Base-by-base conservation (phyloP, 2,888 invertebrate genomes). In the Ichneumoninae sp. region DNA sequence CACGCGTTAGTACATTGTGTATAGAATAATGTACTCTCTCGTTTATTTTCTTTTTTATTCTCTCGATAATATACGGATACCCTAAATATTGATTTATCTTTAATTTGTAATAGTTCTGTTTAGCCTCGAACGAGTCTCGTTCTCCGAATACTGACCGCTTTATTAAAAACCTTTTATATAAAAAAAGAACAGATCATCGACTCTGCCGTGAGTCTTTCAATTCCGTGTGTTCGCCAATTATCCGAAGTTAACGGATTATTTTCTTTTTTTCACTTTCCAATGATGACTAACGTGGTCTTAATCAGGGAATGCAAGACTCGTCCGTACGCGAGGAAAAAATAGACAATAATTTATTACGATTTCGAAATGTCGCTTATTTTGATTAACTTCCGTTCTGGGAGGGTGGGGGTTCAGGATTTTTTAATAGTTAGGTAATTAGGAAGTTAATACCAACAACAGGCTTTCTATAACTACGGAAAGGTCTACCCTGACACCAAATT, bases 401-500 rank as follows among this genome's bases (percentile, higher is more conserved):
- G 75, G 68, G 68, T 70, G 16, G 13, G 47, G 44, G 36, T 79
- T 62, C 62, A 62, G 33, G 30, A 62, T 62, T 62, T 62, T 62
- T 80, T 82, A 85, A 80, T 83, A 85, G 74, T 79, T 80, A 87
- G 83, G 87, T 90, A 90, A 89, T 89, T 90, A 90, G 91, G 91
- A 84, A 86, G 62, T 85, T 92, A 91, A 92, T 93, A 92, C 91
- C 91, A 92, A 93, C 91, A 93, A 93, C 90, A 91, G 92, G 92
- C 85, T 87, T 88, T 91, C 92, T 92, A 93, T 92, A 91, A 91
- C 92, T 93, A 93, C 90, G 90, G 89, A 93, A 91, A 94, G 90
- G 93, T 95, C 96, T 95, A 97, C 97, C 97, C 97, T 97, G 97
- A 96, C 96, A 96, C 96, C 96, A 96, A 96, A 96, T 97, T 97